Evolutionary conservation across 2,888 invertebrate species (phyloP).

Genomic region (Sarcophaga variegata): DNA sequence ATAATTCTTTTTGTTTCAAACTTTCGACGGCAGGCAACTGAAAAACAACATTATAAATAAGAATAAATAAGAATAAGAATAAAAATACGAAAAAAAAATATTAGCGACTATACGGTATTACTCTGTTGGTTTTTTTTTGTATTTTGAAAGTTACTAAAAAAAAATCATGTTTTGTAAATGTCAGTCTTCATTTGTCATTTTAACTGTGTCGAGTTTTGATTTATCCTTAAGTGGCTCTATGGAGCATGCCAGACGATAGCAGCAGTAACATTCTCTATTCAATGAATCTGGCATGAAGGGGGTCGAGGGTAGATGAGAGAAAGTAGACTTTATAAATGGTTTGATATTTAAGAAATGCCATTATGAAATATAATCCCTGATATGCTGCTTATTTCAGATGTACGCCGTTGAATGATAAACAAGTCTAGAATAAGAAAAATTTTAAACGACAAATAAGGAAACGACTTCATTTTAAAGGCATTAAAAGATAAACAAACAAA

Average conservation of each 20-base stretch:
- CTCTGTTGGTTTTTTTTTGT: conserved; percentile 6
- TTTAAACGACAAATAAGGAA: not conserved
- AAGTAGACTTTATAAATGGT: conserved; percentile 35
- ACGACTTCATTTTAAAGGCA: conserved; percentile 51
- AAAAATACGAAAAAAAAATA: not conserved
- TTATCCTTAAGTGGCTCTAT: conserved; percentile 68
- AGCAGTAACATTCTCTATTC: conserved; percentile 42
- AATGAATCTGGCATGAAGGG: not conserved
- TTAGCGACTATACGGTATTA: conserved; percentile 15
- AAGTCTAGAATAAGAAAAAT: conserved; percentile 11
- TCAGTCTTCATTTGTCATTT: conserved; percentile 81
- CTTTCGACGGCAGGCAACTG: conserved; percentile 51
- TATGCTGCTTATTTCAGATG: conserved; percentile 23
- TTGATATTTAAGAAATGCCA: conserved; percentile 10
- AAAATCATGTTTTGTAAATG: conserved; percentile 78
- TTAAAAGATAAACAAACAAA: conserved; percentile 57
- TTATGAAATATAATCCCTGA: conserved; percentile 49
- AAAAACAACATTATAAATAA: conserved; percentile 61
- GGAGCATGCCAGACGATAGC: conserved; percentile 1
- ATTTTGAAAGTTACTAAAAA: conserved; percentile 48
- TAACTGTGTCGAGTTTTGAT: conserved; percentile 69
- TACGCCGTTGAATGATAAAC: conserved; percentile 46
- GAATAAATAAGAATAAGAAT: not conserved
- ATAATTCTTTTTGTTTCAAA: conserved; percentile 49
- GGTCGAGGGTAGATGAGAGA: not conserved